Base-by-base conservation (phyloP, 2,888 invertebrate genomes). In the Platynereis dumerilii region DNA sequence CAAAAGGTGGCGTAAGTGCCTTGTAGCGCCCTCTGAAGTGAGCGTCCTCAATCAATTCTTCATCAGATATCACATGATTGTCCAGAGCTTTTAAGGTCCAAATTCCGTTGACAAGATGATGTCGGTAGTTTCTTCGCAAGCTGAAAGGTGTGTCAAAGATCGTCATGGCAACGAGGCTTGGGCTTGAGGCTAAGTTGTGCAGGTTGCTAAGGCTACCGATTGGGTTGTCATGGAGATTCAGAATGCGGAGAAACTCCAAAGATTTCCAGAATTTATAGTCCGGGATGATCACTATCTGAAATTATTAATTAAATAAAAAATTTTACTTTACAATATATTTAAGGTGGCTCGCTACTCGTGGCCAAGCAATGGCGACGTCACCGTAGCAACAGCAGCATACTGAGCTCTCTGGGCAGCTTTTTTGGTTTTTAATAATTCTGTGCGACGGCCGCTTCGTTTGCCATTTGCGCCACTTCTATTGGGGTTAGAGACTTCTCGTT, bases 31-130 rank as follows among this genome's bases (percentile, higher is more conserved):
- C 79, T 17, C 76, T 74, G 70, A 83, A 81, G 39, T 74, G 68
- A 1, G 83, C 80, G 74, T 83, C 83, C 68, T 84, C 83, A 62
- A 84, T 84, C 56, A 84, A 82, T 70, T 84, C 84, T 65, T 84
- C 83, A 71, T 84, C 84, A 3, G 83, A 80, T 5, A 84, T 73
- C 7, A 84, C 78, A 70, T 78, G 71, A 53, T 74, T 67, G 65
- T 84, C 84, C 17, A 84, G 70, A 5, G 83, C 83, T 68, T 80
- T 80, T 24, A 84, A 73, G 2, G 80, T 73, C 78, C 78, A 79
- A 28, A 84, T 74, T 62, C 76, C 81, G 75, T 84, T 84, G 52
- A 83, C 83, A 2, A 80, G 78, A 70, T 83, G 82, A 63, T 84
- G 83, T 28, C 83, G 74, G 69, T 58, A 62, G 52, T 56, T 62